Percentiles rank a stretch among this genome's conserved stretches.
phyloP scores from a whole-genome alignment of 2,113 vertebrate species.

The Rhombomys opimus region DNA sequence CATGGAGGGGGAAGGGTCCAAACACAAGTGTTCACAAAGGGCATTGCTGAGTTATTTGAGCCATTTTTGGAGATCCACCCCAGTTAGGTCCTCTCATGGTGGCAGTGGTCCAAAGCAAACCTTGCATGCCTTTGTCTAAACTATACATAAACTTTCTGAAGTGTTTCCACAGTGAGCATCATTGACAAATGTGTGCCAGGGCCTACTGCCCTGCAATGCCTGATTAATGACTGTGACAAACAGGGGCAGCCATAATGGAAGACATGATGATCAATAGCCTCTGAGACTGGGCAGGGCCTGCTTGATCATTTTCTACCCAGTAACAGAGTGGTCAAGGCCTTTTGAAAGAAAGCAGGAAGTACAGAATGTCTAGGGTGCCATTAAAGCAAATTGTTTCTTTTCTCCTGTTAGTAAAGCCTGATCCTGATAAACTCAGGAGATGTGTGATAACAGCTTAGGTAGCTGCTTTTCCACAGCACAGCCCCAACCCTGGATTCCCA shows the following conservation, averaged over 20 bases:
- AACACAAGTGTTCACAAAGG: accelerated
- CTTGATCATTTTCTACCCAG: neutral
- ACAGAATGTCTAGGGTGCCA: neutral
- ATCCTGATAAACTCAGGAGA: neutral
- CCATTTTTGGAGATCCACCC: neutral
- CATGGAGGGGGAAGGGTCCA: neutral
- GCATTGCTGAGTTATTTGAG: accelerated
- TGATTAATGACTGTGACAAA: slow-evolving; percentile 20
- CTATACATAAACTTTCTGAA: neutral
- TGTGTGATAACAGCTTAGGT: neutral
- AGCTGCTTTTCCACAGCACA: neutral
- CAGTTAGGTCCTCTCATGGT: neutral
- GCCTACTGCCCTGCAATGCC: neutral
- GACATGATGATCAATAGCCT: neutral
- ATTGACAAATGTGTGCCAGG: neutral
- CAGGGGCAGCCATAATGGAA: accelerated
- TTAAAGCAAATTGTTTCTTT: slow-evolving; percentile 24
- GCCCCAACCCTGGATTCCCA: neutral
- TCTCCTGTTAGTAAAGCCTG: neutral
- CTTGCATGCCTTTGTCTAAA: neutral
- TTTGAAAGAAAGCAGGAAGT: neutral
- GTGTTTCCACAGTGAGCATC: neutral
- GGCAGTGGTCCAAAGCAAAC: neutral
- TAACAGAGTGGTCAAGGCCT: neutral
- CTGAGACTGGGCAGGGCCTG: accelerated